Conservation (phyloP, 2,888 invertebrate species). For the Cataglyphis livida region DNA sequence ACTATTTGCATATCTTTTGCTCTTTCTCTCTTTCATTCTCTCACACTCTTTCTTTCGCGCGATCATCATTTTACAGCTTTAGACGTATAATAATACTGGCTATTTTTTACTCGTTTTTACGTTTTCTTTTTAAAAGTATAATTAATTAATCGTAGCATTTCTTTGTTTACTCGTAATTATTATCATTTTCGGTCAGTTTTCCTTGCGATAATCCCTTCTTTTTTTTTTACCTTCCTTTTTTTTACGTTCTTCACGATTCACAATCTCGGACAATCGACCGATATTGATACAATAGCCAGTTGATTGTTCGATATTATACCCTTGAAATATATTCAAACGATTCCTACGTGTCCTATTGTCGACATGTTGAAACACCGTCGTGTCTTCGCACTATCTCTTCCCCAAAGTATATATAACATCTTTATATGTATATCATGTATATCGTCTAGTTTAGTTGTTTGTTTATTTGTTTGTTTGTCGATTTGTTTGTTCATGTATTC, state of each 20-base stretch:
- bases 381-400: constrained; percentile 40
- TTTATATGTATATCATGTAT: constrained; percentile 39
- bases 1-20: constrained; percentile 26
- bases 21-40: constrained; percentile 6
- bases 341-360: constrained; percentile 65
- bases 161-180: constrained; percentile 77
- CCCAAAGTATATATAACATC: constrained; percentile 39
- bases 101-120: constrained; percentile 77
- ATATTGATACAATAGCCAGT: constrained; percentile 46
- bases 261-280: constrained; percentile 51
- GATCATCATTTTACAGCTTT: constrained; percentile 48
- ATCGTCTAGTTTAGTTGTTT: constrained; percentile 41
- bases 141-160: constrained; percentile 67
- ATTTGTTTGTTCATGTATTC: constrained; percentile 53
- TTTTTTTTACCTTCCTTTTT: constrained; percentile 44
- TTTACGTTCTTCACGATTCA: constrained; percentile 50
- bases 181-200: constrained; percentile 79
- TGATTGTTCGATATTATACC: constrained; percentile 40
- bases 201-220: constrained; percentile 50
- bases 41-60: constrained; percentile 9
- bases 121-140: constrained; percentile 63
- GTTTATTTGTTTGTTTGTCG: constrained; percentile 38
- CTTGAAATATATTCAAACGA: constrained; percentile 30
- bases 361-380: constrained; percentile 66
- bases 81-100: constrained; percentile 81